These are phyloP conservation scores for Neodiprion lecontei DNA, from an alignment of 1,140 invertebrate genomes.

Conservation along the genomic window DNA sequence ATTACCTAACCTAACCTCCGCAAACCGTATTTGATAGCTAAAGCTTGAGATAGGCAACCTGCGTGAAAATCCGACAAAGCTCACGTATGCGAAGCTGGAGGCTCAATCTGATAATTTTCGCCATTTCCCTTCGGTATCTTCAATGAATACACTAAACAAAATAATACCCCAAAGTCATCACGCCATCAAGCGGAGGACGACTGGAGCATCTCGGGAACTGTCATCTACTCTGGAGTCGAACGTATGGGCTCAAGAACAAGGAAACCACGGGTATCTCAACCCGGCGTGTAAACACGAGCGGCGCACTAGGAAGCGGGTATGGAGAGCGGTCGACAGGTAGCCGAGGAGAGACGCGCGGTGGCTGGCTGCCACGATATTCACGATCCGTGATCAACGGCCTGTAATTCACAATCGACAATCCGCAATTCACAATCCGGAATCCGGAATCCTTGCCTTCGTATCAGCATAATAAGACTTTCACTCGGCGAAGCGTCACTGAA, in stretches of 20 bases:
- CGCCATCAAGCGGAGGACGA: not conserved
- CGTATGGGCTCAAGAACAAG: not conserved
- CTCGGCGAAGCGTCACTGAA: not conserved
- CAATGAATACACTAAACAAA: too few species aligned
- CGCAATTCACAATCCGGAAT: not conserved
- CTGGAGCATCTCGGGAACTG: not conserved
- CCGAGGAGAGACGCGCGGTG: not conserved
- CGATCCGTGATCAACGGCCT: not conserved
- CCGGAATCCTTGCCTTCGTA: not conserved
- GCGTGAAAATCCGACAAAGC: too few species aligned
- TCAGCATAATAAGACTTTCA: not conserved
- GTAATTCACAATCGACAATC: not conserved
- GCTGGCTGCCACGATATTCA: not conserved
- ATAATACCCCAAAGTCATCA: too few species aligned
- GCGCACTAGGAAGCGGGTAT: slow-evolving; percentile 4
- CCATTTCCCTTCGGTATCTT: too few species aligned
- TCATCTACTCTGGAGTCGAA: not conserved
- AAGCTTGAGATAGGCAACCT: too few species aligned
- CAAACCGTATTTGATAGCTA: too few species aligned
- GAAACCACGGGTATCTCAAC: not conserved
- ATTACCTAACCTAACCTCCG: too few species aligned
- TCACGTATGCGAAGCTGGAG: too few species aligned
- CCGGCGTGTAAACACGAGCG: slow-evolving; percentile 6
- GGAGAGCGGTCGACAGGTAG: not conserved
- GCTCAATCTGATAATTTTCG: too few species aligned